Base-by-base conservation (phyloP, 2,797 vertebrate genomes). In the Onychomys leucogaster region DNA sequence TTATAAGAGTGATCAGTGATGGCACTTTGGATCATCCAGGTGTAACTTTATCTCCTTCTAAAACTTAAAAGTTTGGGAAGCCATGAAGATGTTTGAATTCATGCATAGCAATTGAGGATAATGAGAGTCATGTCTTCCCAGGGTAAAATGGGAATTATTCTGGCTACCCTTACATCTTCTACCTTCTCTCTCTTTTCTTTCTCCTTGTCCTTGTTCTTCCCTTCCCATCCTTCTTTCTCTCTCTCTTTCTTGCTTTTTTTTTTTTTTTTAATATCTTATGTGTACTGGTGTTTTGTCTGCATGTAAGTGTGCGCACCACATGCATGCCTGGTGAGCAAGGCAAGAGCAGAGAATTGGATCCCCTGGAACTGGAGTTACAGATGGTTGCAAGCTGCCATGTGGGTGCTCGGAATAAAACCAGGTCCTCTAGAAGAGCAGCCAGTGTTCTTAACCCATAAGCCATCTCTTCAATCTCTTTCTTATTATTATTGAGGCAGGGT, bases 1-100 rank as follows among this genome's bases (percentile, higher is more conserved):
- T 57, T n/a, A n/a, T 12, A 88, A 76, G 89, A 85, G 63, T 86
- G 16, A 61, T 78, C 46, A 77, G 27, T 55, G 81, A 95, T 89
- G 34, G 81, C 59, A 87, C 10, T 96, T 46, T 63, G 4, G 41
- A 77, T 52, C 55, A 41, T 61, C 27, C 43, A 78, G 6, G 29
- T 13, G 32, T 43, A 59, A 16, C 3, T 81, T 16, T 25, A 61
- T 41, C 23, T 46, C 37, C 41, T 61, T 43, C 34, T 17, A 43
- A 16, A 93, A 55, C 17, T 71, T 71, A 71, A 71, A 71, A 37
- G n/a, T 71, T 78, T 65, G 57, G 43, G 43, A 91, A 76, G 69
- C 29, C 81, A 37, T 43, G 69, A 65, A 77, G 2, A 23, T 8
- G 8, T 88, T 55, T 87, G 34, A 90, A 85, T 65, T 96, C 41